Evolutionary conservation across 2,888 invertebrate genomes (phyloP), one percentile per base, ranked within the genome.

Genomic region (Orchestes rusci): DNA sequence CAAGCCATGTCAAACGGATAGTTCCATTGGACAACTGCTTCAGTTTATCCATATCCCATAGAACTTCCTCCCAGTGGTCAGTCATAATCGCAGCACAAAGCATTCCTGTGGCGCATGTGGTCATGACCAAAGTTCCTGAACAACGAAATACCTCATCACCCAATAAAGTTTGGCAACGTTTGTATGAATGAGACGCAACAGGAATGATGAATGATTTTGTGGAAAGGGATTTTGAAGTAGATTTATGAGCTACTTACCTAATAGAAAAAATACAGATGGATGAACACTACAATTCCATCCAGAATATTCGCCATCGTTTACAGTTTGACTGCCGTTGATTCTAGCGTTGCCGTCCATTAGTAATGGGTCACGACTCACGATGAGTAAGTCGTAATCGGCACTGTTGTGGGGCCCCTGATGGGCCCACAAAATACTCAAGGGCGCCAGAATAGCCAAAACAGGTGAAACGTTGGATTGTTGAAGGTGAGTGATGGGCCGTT

Each of bases 61-160:
- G 76, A 52, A 91, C 84, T 63, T 86, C 82, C 70, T 91, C 91
- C 90, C 91, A 91, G 65, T 89, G 86, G 63, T 89, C 86, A 47
- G 88, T 88, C 83, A 90, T 87, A 64, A 91, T 85, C 53, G 90
- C 85, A 2, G 82, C 82, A 64, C 86, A 87, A 29, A 89, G 70
- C 79, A 89, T 80, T 20, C 82, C 83, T 37, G 88, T 86, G 19
- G 85, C 84, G 60, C 82, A 80, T 42, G 81, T 81, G 59, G 79
- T 85, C 72, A 82, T 74, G 61, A 79, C 73, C 62, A 80, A 66
- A 10, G 79, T 79, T 29, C 59, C 59, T 58, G 16, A 33, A 53
- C 45, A 13, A 31, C 13, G 2, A 16, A 29, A 28, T 16, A 27
- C 16, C 16, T 4, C 4, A 27, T 16, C 8, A 18, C 16, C 18